Conservation (phyloP, 2,888 invertebrate species). For the Drosophila rubida region DNA sequence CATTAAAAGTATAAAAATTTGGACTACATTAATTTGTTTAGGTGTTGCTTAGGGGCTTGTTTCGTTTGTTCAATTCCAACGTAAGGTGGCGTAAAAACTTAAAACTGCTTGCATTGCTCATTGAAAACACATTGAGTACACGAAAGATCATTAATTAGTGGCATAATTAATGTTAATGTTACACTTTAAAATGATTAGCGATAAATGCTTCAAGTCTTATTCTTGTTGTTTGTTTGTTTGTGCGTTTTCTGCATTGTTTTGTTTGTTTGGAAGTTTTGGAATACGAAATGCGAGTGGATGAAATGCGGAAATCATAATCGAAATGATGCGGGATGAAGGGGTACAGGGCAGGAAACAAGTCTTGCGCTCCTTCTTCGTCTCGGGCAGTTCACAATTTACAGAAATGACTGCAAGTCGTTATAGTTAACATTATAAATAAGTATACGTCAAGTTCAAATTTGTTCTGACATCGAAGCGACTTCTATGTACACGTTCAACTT, state of each 20-base stretch:
- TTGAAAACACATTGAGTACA: conserved; percentile 57
- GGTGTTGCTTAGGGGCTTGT: no score
- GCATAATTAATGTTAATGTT: conserved; percentile 23
- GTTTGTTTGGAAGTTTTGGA: conserved; percentile 38
- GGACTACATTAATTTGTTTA: conserved; percentile 48
- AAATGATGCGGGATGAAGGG: background rate
- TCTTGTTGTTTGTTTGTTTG: conserved; percentile 52
- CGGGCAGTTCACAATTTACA: conserved; percentile 52
- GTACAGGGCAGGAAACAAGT: conserved; percentile 43
- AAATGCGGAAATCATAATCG: conserved; percentile 9
- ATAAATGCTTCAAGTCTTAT: conserved; percentile 78
- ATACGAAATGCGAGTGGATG: conserved; percentile 1
- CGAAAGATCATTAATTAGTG: conserved; percentile 23
- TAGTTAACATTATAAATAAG: conserved; percentile 25
- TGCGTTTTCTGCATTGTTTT: conserved; percentile 18
- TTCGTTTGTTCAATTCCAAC: conserved; percentile 16
- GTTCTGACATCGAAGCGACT: conserved; percentile 56
- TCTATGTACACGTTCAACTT: conserved; percentile 33
- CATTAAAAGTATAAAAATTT: conserved; percentile 42
- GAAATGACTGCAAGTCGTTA: conserved; percentile 24
- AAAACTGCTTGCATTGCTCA: conserved; percentile 51
- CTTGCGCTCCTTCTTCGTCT: conserved; percentile 36
- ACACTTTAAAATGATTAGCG: conserved; percentile 50
- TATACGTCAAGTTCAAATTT: conserved; percentile 31
- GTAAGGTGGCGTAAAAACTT: conserved; percentile 22